Evolutionary conservation across 1,140 invertebrate species (phyloP), one percentile per base, ranked within the genome.

Genomic region (Drosophila ananassae): DNA sequence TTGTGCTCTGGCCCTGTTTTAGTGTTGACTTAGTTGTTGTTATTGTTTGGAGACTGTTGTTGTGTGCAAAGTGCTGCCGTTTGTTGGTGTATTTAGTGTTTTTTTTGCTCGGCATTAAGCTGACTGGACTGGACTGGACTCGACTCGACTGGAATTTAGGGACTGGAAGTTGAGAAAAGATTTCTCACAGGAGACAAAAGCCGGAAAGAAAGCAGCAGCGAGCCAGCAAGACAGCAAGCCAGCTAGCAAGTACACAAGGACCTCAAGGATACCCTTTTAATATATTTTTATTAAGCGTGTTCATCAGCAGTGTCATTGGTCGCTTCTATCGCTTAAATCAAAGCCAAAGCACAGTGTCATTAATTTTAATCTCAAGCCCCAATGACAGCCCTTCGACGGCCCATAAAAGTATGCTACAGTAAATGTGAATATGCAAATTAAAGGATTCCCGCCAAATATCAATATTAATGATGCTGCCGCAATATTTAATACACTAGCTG

Each of bases 31-130:
- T 56, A 62, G 51, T 69, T 62, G 57, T 69, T 77, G 57, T 77
- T 62, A 48, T 69, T 78, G 59, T 78, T 66, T 54, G 37, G 47
- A 56, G 68, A 72, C 68, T 72, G 51, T 59, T 72, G 53, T 71
- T 61, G 61, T 77, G 63, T 82, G 79, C 75, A 75, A 71, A 77
- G 64, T 47, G 62, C 58, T 72, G 13, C 10, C 58, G 41, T 41
- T 63, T 37, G 28, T 47, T 55, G 48, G 30, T 32, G 57, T 12
- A 32, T 46, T 44, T 79, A 28, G 51, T 73, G 44, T 59, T 79
- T 71, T 79, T 76, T 71, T 82, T 83, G 62, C 62, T 79, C 78
- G 79, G 72, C 79, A 81, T 58, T 81, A 81, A 81, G 79, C 78
- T 81, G 74, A 77, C 67, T 50, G 62, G 64, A 55, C 64, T 68